These are phyloP conservation scores for Pseudococcus viburni DNA, from an alignment of 2,888 invertebrate species.

Conservation along the genomic window DNA sequence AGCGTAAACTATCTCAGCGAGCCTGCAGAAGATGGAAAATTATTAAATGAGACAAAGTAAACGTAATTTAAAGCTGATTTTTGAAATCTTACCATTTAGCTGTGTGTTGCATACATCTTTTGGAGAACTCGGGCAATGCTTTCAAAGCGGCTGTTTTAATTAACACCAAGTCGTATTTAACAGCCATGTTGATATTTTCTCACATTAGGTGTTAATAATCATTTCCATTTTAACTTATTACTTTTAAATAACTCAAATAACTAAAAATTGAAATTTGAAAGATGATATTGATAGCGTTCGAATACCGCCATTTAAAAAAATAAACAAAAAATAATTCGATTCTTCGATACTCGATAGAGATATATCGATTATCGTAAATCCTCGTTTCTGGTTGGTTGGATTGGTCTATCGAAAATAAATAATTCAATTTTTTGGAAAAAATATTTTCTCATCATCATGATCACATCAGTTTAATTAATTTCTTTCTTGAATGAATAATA, in stretches of 20 bases:
- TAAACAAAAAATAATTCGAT: background rate
- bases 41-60: background rate
- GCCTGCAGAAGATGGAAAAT: slow-evolving; percentile 71
- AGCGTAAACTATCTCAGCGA: slow-evolving; percentile 87
- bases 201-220: background rate
- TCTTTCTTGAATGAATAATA: too few species aligned
- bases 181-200: background rate
- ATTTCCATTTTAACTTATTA: background rate
- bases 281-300: background rate
- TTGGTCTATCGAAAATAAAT: too few species aligned
- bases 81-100: slow-evolving; percentile 81
- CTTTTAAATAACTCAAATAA: too few species aligned
- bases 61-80: background rate
- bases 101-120: slow-evolving; percentile 84
- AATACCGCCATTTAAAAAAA: background rate
- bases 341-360: too few species aligned
- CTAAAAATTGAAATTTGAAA: too few species aligned
- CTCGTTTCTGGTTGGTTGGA: slow-evolving; percentile 1
- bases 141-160: slow-evolving; percentile 58
- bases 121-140: slow-evolving; percentile 82
- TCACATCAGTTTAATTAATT: too few species aligned
- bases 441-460: too few species aligned
- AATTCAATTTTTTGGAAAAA: too few species aligned
- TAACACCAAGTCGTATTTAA: slow-evolving; percentile 55
- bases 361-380: slow-evolving; percentile 28